phyloP scores from a whole-genome alignment of 1,140 invertebrate genomes.

The Drosophila kikkawai region DNA sequence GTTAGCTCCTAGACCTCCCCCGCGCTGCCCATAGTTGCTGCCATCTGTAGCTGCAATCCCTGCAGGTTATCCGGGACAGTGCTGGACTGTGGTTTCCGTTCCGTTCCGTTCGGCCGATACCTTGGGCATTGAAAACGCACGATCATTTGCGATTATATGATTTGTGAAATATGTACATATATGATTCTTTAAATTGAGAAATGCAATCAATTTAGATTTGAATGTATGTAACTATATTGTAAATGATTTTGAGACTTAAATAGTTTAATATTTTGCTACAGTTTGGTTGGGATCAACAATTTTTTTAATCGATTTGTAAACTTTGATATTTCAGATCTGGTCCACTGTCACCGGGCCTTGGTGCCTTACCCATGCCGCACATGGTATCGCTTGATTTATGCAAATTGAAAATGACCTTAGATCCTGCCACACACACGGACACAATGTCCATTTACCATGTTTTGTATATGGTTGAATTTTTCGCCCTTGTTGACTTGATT shows the following conservation, averaged over 20 bases:
- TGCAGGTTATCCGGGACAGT: constrained; percentile 43
- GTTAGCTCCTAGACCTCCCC: constrained; percentile 10
- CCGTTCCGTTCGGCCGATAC: too few species aligned
- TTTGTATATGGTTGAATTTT: constrained; percentile 46
- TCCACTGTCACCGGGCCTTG: neutral
- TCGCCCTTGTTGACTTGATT: constrained; percentile 71
- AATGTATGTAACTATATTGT: too few species aligned
- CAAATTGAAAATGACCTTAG: constrained; percentile 81
- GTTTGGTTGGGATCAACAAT: neutral
- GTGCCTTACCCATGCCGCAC: constrained; percentile 16
- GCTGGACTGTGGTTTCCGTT: neutral
- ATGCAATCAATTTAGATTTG: too few species aligned
- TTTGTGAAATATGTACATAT: neutral
- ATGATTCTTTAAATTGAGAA: neutral
- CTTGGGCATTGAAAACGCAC: neutral
- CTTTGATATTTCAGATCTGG: constrained; percentile 5
- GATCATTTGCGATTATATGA: neutral
- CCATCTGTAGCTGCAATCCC: constrained; percentile 9
- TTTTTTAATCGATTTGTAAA: neutral
- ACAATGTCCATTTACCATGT: constrained; percentile 68
- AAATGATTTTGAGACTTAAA: neutral
- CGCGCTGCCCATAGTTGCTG: constrained; percentile 11
- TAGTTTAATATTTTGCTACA: neutral
- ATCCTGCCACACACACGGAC: constrained; percentile 54
- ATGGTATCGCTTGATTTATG: constrained; percentile 74